These are phyloP conservation scores for Podabrus alpinus DNA, from an alignment of 2,888 invertebrate species.

Conservation along the genomic window DNA sequence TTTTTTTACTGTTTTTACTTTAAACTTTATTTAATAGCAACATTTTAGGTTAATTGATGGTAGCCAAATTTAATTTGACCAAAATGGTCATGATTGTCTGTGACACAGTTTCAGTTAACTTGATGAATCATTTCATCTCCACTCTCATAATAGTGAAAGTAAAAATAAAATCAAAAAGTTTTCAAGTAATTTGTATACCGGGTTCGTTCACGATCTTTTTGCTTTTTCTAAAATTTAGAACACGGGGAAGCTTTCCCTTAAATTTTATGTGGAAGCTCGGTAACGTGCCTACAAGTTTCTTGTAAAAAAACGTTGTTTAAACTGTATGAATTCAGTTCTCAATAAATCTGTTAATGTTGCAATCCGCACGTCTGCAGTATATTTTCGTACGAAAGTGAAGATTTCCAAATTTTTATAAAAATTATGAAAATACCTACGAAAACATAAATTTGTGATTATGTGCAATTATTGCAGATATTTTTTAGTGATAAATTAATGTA, in stretches of 20 bases:
- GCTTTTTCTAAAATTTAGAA: too few relatives aligned
- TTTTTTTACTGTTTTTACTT: too few relatives aligned
- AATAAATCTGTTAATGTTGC: too few relatives aligned
- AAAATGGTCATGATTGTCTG: background rate
- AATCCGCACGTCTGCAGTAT: background rate
- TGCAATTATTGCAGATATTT: background rate
- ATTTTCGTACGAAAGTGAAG: background rate
- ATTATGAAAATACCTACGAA: background rate
- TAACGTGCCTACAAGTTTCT: too few relatives aligned
- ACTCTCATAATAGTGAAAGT: background rate
- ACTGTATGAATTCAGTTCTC: too few relatives aligned
- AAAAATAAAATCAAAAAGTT: background rate
- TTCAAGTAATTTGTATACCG: too few relatives aligned
- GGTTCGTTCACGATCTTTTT: too few relatives aligned
- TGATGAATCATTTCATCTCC: background rate
- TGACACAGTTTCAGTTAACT: background rate
- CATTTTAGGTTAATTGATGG: background rate
- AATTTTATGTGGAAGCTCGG: too few relatives aligned
- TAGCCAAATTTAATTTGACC: background rate
- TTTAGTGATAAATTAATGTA: background rate
- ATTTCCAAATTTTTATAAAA: background rate
- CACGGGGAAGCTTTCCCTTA: too few relatives aligned
- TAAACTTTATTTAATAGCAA: too few relatives aligned
- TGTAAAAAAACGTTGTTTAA: too few relatives aligned
- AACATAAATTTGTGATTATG: background rate